phyloP scores from a whole-genome alignment of 1,140 invertebrate genomes.

The Fopius arisanus region DNA sequence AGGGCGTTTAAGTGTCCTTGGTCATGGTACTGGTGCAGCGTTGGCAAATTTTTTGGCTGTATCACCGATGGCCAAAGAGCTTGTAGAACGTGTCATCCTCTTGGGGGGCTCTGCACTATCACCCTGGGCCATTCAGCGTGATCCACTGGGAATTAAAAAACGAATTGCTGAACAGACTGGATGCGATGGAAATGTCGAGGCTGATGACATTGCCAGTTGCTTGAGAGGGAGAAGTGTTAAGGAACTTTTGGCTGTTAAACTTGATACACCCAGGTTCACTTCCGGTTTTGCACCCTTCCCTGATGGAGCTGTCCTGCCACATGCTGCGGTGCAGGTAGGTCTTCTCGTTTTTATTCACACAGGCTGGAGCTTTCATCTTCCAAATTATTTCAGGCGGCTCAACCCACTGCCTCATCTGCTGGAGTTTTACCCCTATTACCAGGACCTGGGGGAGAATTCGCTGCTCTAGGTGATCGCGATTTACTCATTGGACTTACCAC shows the following conservation, averaged over 20 bases:
- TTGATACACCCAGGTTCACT: slow-evolving; percentile 82
- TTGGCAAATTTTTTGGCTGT: slow-evolving; percentile 92
- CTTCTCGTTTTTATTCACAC: no score
- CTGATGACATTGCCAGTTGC: slow-evolving; percentile 85
- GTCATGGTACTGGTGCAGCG: slow-evolving; percentile 92
- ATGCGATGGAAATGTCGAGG: slow-evolving; percentile 78
- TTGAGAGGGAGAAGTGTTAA: slow-evolving; percentile 76
- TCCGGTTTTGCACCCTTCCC: slow-evolving; percentile 90
- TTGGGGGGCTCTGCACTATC: slow-evolving; percentile 94
- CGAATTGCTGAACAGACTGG: slow-evolving; percentile 80
- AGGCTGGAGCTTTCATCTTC: no score
- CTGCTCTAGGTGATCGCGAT: slow-evolving; percentile 84
- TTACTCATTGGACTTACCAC: slow-evolving; percentile 80
- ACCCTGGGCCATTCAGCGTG: slow-evolving; percentile 91
- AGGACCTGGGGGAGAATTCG: slow-evolving; percentile 74
- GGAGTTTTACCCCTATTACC: slow-evolving; percentile 59
- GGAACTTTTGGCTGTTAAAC: slow-evolving; percentile 74
- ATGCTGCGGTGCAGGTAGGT: slow-evolving; percentile 48
- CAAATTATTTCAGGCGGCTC: slow-evolving; percentile 26
- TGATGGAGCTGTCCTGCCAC: slow-evolving; percentile 79
- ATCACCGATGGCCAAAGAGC: slow-evolving; percentile 90
- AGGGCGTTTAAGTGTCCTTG: slow-evolving; percentile 87
- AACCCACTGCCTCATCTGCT: slow-evolving; percentile 59
- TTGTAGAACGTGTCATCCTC: slow-evolving; percentile 90
- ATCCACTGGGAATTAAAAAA: slow-evolving; percentile 82